Conservation (phyloP, 2,888 invertebrate species). For the Germaria angustata region DNA sequence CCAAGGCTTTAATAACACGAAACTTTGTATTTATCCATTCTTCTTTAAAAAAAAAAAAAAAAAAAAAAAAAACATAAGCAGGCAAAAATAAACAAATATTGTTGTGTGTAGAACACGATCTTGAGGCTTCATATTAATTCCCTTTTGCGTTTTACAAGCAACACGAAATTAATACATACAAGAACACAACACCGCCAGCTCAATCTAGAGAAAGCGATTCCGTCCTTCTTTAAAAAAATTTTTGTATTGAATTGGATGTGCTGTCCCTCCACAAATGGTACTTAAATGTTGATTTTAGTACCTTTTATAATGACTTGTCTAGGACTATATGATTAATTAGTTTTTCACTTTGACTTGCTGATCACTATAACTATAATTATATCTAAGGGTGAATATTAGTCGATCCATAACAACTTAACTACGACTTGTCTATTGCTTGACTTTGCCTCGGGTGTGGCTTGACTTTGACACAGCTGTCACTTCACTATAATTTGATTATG, state of each 20-base stretch:
- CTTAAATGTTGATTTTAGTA: background rate
- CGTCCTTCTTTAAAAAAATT: slow-evolving; percentile 42
- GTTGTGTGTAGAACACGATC: slow-evolving; percentile 65
- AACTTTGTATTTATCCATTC: slow-evolving; percentile 47
- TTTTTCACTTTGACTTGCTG: background rate
- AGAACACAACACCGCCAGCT: slow-evolving; percentile 56
- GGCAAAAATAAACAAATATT: slow-evolving; percentile 21
- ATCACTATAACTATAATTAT: background rate
- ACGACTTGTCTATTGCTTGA: background rate
- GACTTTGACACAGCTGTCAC: background rate
- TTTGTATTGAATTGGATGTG: background rate
- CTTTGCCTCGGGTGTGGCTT: background rate
- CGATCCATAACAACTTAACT: no score
- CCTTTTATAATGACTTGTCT: background rate
- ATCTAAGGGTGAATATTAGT: no score
- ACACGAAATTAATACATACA: slow-evolving; percentile 62
- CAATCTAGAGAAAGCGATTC: slow-evolving; percentile 20
- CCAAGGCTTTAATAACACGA: slow-evolving; percentile 57
- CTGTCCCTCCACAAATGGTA: no score
- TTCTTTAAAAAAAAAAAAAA: slow-evolving; percentile 13
- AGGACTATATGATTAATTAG: no score
- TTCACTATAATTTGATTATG: background rate
- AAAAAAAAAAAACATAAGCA: no score
- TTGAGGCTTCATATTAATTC: slow-evolving; percentile 70
- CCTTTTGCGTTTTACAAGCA: slow-evolving; percentile 68